These are phyloP conservation scores for Mormoops blainvillei DNA, from an alignment of 2,113 vertebrate genomes.

Conservation along the genomic window DNA sequence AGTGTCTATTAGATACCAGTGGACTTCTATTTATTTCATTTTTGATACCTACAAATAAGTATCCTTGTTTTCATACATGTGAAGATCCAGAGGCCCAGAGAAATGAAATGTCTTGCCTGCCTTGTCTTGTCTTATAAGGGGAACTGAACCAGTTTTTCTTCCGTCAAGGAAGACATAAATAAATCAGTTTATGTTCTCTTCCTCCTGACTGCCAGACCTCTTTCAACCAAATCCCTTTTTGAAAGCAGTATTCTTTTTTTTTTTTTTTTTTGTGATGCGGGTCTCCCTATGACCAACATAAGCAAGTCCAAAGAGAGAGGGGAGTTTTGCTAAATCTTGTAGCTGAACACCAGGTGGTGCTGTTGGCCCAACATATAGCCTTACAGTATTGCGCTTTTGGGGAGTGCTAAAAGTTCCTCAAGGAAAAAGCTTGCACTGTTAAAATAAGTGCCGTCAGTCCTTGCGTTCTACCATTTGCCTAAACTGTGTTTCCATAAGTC, in stretches of 20 bases:
- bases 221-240: neutral
- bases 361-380: slow-evolving; percentile 57
- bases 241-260: neutral
- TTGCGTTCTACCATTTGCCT: neutral
- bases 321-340: neutral
- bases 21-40: neutral
- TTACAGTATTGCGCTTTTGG: accelerated
- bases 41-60: neutral
- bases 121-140: neutral
- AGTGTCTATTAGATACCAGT: neutral
- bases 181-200: neutral
- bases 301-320: neutral
- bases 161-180: neutral
- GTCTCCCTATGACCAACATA: neutral
- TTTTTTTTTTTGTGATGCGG: neutral
- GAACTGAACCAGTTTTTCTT: neutral
- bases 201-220: neutral
- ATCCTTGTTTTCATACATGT: neutral
- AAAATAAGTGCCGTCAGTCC: neutral
- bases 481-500: neutral
- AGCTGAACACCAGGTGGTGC: slow-evolving; percentile 71
- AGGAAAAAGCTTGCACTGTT: neutral
- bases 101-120: neutral
- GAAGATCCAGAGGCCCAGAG: neutral
- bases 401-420: no score